Evolutionary conservation across 2,797 vertebrate species (phyloP).

Genomic region (Cercopithecus diana): DNA sequence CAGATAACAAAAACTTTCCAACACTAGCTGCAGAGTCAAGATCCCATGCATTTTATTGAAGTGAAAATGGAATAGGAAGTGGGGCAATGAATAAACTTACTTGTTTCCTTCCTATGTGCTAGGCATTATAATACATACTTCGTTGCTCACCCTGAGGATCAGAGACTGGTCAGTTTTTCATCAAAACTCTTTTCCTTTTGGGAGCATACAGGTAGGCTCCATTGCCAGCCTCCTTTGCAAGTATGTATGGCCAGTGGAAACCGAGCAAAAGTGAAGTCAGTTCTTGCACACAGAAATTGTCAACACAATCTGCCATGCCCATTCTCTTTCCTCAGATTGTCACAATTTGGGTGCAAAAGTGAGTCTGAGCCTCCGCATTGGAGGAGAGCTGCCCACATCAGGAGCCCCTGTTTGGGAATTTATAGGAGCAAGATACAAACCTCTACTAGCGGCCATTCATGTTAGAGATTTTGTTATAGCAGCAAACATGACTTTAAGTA

Average conservation of each 20-base stretch:
- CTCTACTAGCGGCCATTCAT: not conserved
- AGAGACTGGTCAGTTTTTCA: not conserved
- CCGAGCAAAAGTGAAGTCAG: not conserved
- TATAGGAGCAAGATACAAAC: not conserved
- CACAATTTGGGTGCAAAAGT: not conserved
- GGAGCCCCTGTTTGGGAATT: not conserved
- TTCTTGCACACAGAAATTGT: not conserved
- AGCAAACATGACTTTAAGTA: not conserved
- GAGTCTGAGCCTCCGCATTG: fast-evolving
- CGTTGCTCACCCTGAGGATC: not conserved
- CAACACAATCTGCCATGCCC: not conserved
- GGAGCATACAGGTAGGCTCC: too few species aligned
- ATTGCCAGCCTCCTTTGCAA: not conserved
- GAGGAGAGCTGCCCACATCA: not conserved
- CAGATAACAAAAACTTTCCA: not conserved
- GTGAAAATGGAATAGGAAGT: not conserved
- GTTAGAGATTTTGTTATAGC: not conserved
- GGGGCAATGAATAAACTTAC: not conserved
- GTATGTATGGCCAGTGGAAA: not conserved
- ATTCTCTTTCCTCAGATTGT: not conserved
- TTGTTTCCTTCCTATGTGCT: not conserved
- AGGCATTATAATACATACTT: too few species aligned
- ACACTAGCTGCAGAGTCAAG: not conserved
- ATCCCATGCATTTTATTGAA: not conserved
- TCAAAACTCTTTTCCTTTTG: not conserved